These are phyloP conservation scores for Axis porcinus DNA, from an alignment of 2,113 vertebrate genomes.

Conservation along the genomic window DNA sequence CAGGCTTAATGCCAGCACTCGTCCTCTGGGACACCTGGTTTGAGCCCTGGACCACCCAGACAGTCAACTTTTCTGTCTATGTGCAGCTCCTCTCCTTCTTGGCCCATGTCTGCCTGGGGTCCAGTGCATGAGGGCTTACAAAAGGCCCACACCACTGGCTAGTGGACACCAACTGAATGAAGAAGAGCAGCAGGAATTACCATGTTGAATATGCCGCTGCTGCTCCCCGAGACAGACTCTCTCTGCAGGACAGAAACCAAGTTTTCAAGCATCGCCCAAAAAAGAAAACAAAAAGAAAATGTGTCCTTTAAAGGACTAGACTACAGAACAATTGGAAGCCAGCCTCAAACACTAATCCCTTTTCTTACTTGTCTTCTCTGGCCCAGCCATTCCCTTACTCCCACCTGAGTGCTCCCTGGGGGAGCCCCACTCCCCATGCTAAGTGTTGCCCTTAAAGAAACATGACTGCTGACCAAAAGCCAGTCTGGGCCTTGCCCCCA, in stretches of 20 bases:
- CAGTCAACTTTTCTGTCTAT: not conserved
- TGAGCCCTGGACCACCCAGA: not conserved
- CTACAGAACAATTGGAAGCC: slow-evolving; percentile 23
- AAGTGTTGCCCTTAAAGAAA: slow-evolving; percentile 75
- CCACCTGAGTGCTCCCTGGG: slow-evolving; percentile 43
- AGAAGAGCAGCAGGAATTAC: not conserved
- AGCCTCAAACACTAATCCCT: slow-evolving; percentile 23
- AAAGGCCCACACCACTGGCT: not conserved
- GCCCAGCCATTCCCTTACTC: slow-evolving; percentile 37
- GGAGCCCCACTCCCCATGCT: slow-evolving; percentile 46
- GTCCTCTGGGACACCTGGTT: not conserved
- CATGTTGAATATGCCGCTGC: not conserved
- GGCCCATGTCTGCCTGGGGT: not conserved
- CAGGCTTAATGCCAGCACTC: not conserved
- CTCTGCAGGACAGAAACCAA: slow-evolving; percentile 61
- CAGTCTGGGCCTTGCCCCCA: slow-evolving; percentile 29
- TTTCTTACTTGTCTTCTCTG: not conserved
- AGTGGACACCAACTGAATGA: not conserved
- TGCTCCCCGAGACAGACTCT: not conserved
- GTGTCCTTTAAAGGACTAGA: not conserved
- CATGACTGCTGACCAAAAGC: slow-evolving; percentile 71
- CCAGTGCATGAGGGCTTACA: slow-evolving; percentile 16
- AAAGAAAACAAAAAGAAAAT: not conserved
- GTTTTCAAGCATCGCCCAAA: not conserved
- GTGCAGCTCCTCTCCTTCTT: not conserved